Percentiles rank a stretch among this genome's conserved stretches.
These are phyloP conservation scores for Palaemon carinicauda DNA, from an alignment of 1,140 invertebrate species.

Conservation along the genomic window DNA sequence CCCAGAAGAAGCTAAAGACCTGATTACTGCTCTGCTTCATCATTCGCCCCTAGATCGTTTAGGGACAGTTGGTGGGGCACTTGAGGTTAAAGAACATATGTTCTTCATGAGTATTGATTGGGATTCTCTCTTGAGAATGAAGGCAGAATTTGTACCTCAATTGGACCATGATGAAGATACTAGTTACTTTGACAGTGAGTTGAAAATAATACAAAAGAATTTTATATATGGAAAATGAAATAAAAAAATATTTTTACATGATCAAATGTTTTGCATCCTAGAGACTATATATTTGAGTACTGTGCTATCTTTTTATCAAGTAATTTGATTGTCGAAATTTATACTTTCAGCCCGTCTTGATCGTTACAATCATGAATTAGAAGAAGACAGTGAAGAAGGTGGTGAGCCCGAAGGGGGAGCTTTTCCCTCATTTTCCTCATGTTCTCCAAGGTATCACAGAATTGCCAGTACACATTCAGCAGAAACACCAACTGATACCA, in stretches of 20 bases:
- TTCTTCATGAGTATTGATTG: constrained; percentile 96
- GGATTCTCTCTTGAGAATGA: constrained; percentile 93
- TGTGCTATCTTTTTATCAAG: not conserved
- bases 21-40: constrained; percentile 89
- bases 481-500: constrained; percentile 35
- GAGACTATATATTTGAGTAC: too few species aligned
- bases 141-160: constrained; percentile 99
- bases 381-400: constrained; percentile 87
- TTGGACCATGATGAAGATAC: constrained; percentile 98
- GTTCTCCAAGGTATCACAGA: constrained; percentile 76
- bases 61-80: constrained; percentile 84
- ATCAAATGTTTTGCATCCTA: too few species aligned
- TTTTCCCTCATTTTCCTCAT: constrained; percentile 87
- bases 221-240: too few species aligned
- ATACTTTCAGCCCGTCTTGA: constrained; percentile 54
- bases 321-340: not conserved
- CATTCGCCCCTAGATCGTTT: constrained; percentile 94
- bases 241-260: too few species aligned
- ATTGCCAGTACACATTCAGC: constrained; percentile 40
- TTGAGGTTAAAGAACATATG: constrained; percentile 91
- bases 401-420: constrained; percentile 76
- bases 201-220: too few species aligned
- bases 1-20: constrained; percentile 87
- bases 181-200: constrained; percentile 96
- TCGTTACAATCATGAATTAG: constrained; percentile 83